Evolutionary conservation across 2,888 invertebrate genomes (phyloP).

Genomic region (Achlya flavicornis): DNA sequence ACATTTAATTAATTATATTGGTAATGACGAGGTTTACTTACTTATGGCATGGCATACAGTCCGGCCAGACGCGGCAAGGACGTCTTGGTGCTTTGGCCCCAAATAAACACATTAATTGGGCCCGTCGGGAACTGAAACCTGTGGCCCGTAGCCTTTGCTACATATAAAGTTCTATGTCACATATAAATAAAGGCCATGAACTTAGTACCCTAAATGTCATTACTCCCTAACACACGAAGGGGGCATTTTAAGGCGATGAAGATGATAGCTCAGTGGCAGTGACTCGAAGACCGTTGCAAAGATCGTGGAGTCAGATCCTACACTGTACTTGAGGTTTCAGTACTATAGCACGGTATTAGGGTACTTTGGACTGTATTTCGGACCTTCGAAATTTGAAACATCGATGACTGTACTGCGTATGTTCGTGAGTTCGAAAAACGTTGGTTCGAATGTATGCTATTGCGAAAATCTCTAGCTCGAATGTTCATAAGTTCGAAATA

Average conservation of each 20-base stretch:
- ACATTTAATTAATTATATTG: not conserved
- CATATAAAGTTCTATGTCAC: not conserved
- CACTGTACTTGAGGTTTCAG: no score
- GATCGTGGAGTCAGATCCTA: no score
- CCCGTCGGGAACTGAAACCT: not conserved
- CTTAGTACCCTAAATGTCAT: not conserved
- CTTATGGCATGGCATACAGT: not conserved
- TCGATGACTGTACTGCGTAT: no score
- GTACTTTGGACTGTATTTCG: no score
- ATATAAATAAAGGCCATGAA: constrained; percentile 2
- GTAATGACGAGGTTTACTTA: not conserved
- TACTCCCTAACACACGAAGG: not conserved
- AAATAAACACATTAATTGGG: constrained; percentile 5
- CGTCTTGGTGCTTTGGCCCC: not conserved
- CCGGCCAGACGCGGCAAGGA: not conserved
- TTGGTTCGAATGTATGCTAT: no score
- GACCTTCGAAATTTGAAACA: no score
- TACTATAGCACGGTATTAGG: no score
- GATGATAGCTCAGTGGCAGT: no score
- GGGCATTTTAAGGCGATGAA: not conserved
- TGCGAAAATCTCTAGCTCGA: no score
- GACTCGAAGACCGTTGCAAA: no score
- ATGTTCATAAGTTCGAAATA: no score
- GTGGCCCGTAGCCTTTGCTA: not conserved
- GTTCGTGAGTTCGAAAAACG: no score